phyloP scores from a whole-genome alignment of 2,888 invertebrate genomes.

The Empis livida region DNA sequence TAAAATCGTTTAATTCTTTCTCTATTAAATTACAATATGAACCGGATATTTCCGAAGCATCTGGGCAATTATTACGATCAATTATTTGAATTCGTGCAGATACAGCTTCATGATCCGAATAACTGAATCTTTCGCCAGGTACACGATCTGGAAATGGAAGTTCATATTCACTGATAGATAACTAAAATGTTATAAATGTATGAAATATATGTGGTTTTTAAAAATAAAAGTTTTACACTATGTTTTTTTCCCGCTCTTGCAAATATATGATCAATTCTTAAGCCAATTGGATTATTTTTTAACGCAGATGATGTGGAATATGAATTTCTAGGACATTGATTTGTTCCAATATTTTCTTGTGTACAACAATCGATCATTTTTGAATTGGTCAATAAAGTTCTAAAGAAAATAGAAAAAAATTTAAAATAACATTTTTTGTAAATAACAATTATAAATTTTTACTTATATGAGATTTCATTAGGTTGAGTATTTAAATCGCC shows the following conservation, averaged over 20 bases:
- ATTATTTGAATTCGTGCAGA: constrained; percentile 39
- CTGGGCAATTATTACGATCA: neutral
- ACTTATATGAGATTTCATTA: constrained; percentile 65
- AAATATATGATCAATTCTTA: constrained; percentile 87
- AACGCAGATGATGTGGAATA: constrained; percentile 51
- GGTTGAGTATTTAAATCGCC: constrained; percentile 94
- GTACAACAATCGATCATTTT: constrained; percentile 40
- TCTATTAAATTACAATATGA: neutral
- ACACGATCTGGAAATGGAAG: constrained; percentile 63
- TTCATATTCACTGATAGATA: constrained; percentile 42
- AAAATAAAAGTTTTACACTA: constrained; percentile 4
- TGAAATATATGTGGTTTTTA: too few relatives aligned
- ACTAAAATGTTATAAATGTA: constrained; percentile 22
- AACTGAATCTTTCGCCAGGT: constrained; percentile 58
- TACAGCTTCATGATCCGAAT: constrained; percentile 85
- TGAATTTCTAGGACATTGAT: constrained; percentile 67
- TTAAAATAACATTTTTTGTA: neutral
- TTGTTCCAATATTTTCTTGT: constrained; percentile 49
- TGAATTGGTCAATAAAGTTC: constrained; percentile 44
- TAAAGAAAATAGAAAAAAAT: constrained; percentile 18
- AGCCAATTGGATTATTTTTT: constrained; percentile 51
- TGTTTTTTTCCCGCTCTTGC: constrained; percentile 38
- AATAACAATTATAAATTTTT: constrained; percentile 9
- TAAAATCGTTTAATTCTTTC: constrained; percentile 12
- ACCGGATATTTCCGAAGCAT: neutral